Conservation (phyloP, 2,113 vertebrate genomes). For the Microcebus tavaratra region DNA sequence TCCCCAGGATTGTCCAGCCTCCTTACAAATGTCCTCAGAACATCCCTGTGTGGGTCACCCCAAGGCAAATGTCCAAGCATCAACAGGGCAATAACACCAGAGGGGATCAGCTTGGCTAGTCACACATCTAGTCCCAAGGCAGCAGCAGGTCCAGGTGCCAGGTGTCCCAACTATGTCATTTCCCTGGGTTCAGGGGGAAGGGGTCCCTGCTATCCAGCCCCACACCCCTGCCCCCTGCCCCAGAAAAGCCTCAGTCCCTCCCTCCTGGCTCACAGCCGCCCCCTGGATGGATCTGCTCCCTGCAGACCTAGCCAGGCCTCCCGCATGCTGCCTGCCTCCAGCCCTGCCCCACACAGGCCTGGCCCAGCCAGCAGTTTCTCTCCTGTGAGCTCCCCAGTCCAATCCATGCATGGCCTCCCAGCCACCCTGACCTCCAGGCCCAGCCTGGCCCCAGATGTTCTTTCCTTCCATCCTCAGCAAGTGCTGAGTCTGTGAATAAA, state of each 20-base stretch:
- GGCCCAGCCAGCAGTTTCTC: constrained; percentile 32
- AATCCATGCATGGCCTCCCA: constrained; percentile 67
- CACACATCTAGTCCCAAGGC: neutral
- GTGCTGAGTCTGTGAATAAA: constrained; percentile 78
- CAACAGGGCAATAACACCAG: neutral
- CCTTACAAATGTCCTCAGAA: neutral
- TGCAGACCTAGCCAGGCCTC: constrained; percentile 44
- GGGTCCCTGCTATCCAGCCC: constrained; percentile 25
- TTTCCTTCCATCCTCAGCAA: constrained; percentile 57
- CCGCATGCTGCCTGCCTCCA: constrained; percentile 70
- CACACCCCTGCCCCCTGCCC: neutral
- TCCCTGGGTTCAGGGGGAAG: neutral
- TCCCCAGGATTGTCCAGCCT: neutral
- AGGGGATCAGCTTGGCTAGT: neutral
- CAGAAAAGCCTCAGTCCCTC: neutral
- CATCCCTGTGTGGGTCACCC: neutral
- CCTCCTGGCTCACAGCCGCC: constrained; percentile 39
- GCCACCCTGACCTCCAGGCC: constrained; percentile 50
- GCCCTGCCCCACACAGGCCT: constrained; percentile 35
- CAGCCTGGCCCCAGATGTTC: constrained; percentile 45
- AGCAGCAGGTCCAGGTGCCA: constrained; percentile 10
- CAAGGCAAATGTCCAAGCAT: constrained; percentile 1
- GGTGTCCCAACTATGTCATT: neutral
- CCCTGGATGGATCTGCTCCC: constrained; percentile 12
- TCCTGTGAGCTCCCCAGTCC: neutral